phyloP scores from a whole-genome alignment of 1,140 invertebrate genomes.

The Aleiodes sp. region DNA sequence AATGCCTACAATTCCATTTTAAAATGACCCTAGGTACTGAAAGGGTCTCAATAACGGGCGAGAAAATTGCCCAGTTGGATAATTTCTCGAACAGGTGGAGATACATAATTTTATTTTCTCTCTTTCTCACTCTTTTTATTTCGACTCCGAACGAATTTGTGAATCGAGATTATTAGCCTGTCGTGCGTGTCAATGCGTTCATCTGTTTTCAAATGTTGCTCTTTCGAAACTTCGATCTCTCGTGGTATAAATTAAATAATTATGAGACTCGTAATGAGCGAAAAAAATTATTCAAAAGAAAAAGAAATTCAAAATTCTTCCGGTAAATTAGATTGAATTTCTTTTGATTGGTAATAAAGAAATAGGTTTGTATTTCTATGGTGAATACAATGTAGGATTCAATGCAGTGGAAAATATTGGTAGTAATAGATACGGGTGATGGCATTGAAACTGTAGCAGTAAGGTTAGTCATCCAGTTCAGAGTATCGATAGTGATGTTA shows the following conservation, averaged over 20 bases:
- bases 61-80: conserved; percentile 27
- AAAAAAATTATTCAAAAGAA: no score
- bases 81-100: conserved; percentile 27
- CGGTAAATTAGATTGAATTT: no score
- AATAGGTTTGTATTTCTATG: no score
- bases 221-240: no score
- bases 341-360: no score
- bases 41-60: conserved; percentile 18
- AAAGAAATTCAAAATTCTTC: no score
- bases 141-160: conserved; percentile 12
- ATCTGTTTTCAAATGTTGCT: neutral
- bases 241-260: no score
- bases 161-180: conserved; percentile 31
- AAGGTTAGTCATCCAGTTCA: conserved; percentile 11
- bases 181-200: conserved; percentile 30
- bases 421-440: conserved; percentile 9
- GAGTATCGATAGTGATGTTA: conserved; percentile 1
- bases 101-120: conserved; percentile 24
- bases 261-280: no score
- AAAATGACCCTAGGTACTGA: conserved; percentile 7
- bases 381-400: neutral
- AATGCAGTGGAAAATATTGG: neutral
- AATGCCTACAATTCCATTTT: neutral
- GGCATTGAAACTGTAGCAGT: conserved; percentile 9
- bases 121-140: conserved; percentile 5